phyloP scores from a whole-genome alignment of 2,797 vertebrate genomes.

The Hippopotamyrus pictus region DNA sequence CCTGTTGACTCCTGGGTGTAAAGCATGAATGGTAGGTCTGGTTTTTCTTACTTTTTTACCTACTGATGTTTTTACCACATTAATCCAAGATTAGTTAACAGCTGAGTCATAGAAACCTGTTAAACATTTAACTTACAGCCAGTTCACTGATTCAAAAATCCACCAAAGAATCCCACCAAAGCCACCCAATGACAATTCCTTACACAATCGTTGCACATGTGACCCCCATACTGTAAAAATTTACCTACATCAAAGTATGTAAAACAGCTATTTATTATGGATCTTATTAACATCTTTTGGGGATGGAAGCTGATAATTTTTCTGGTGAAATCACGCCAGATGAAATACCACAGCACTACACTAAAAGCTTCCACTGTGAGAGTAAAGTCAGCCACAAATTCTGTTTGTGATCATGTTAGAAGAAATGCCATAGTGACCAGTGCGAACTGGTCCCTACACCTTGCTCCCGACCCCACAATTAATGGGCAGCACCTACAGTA shows the following conservation, averaged over 20 bases:
- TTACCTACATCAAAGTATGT: neutral
- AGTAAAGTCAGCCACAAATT: neutral
- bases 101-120: neutral
- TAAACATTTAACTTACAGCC: neutral
- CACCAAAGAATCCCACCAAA: neutral
- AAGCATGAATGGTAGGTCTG: constrained; percentile 97
- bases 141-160: neutral
- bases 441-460: neutral
- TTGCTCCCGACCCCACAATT: neutral
- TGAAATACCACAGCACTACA: neutral
- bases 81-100: neutral
- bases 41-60: constrained; percentile 27
- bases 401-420: neutral
- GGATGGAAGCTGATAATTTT: neutral
- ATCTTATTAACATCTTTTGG: neutral
- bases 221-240: neutral
- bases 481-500: neutral
- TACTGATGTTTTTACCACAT: neutral
- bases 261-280: neutral
- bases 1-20: constrained; percentile 99
- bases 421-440: neutral
- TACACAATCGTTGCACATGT: neutral
- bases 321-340: neutral
- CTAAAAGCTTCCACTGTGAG: neutral
- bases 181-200: neutral